Conservation (phyloP, 2,888 invertebrate genomes). For the Drosophila putrida region DNA sequence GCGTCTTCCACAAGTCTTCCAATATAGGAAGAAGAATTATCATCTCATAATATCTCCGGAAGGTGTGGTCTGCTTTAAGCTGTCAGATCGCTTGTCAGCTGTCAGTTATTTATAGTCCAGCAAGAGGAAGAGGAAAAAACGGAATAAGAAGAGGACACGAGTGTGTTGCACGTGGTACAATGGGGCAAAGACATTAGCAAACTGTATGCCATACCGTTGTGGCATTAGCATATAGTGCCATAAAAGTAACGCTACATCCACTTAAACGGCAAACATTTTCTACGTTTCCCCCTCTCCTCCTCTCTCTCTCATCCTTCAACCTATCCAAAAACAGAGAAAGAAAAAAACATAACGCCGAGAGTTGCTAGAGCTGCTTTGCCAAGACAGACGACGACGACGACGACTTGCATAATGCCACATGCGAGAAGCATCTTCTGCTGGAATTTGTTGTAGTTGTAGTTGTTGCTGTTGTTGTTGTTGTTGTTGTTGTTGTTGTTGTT, state of each 20-base stretch:
- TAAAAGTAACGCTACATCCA: constrained; percentile 56
- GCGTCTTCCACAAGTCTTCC: constrained; percentile 7
- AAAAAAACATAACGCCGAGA: constrained; percentile 19
- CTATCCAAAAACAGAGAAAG: no score
- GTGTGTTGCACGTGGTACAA: constrained; percentile 25
- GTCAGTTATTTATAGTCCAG: constrained; percentile 24
- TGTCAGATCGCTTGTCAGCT: constrained; percentile 47
- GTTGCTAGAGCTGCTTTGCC: constrained; percentile 15
- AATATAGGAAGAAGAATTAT: constrained; percentile 5
- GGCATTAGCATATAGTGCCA: constrained; percentile 57
- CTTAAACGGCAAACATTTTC: constrained; percentile 41
- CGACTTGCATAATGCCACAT: constrained; percentile 19
- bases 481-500: constrained; percentile 15
- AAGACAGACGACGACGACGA: constrained; percentile 9
- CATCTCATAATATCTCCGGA: constrained; percentile 1
- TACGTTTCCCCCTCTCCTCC: background rate
- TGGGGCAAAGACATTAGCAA: constrained; percentile 37
- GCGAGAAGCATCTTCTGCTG: constrained; percentile 18
- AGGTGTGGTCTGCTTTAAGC: constrained; percentile 3
- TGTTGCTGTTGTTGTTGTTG: constrained; percentile 6
- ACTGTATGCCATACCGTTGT: constrained; percentile 17
- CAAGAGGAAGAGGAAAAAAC: background rate
- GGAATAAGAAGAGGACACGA: background rate
- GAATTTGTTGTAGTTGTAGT: background rate
- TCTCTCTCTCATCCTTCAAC: background rate